A percentile compares a stretch with the other conserved stretches of the same genome.
Conservation (phyloP, 2,113 vertebrate species). For the Panthera leo region DNA sequence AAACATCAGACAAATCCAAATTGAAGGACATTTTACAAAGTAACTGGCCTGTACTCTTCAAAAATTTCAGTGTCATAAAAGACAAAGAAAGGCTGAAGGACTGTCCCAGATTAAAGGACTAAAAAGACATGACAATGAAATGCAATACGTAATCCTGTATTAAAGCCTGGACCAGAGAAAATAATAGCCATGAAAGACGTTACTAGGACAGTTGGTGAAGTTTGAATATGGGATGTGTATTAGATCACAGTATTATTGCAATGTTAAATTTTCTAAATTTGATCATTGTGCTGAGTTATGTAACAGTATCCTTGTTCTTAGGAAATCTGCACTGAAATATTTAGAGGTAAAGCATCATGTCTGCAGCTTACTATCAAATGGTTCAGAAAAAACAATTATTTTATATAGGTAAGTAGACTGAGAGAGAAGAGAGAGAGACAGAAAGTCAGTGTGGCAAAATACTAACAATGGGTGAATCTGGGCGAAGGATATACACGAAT, state of each 20-base stretch:
- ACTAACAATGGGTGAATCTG: not conserved
- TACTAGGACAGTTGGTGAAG: not conserved
- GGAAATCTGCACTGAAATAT: slow-evolving; percentile 11
- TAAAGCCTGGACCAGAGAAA: not conserved
- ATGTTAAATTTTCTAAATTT: slow-evolving; percentile 9
- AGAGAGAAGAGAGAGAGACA: not conserved
- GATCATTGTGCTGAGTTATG: not conserved
- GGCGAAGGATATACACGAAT: not conserved
- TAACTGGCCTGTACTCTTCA: not conserved
- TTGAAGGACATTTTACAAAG: not conserved
- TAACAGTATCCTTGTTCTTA: not conserved
- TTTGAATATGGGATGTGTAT: not conserved
- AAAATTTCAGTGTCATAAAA: slow-evolving; percentile 29
- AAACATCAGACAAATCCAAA: slow-evolving; percentile 29
- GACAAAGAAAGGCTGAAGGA: slow-evolving; percentile 16
- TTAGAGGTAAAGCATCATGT: not conserved
- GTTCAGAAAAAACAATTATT: not conserved
- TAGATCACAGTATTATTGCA: not conserved
- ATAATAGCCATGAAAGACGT: not conserved
- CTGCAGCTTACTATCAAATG: not conserved
- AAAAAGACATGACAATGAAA: not conserved
- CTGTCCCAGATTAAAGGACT: not conserved
- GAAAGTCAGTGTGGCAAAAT: not conserved
- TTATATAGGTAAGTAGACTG: not conserved
- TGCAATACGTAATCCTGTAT: not conserved